Base-by-base conservation (phyloP, 2,888 invertebrate species). In the Selenia dentaria region DNA sequence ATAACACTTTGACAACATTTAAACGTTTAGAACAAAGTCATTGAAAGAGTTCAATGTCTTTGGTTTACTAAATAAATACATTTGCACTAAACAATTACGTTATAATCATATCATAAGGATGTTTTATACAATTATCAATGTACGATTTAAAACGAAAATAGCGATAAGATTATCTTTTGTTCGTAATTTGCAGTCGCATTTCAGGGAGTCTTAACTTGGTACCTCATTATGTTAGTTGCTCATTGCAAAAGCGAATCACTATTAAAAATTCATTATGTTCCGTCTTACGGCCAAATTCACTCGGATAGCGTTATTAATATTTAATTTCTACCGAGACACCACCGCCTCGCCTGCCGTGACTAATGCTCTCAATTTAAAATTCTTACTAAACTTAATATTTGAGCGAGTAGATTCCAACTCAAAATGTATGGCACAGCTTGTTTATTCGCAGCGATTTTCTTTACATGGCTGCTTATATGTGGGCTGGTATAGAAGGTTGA, bases 331-430 rank as follows among this genome's bases (percentile, higher is more conserved):
- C 73, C 66, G 71, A 81, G 81, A 81, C 76, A 77, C 79, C 22
- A 22, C 6, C 22, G 22, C 22, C 2, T 8, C 22, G 22, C 22
- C 2, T 8, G 8, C 8, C 79, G 66, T 69, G 72, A 76, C 80
- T 87, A 85, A 83, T 83, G 74, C 68, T 77, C 74, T 64, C 80
- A 78, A 87, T 87, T 86, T 89, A 80, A 88, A 87, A 87, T 87
- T 86, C 85, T 83, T 80, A 78, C 74, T 72, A 77, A 86, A 88
- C 80, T 88, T 86, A 85, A 86, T 86, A 89, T 88, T 89, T 85
- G 79, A 88, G 70, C 65, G 70, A 71, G 65, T 65, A 59, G 62
- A 64, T 73, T 77, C 78, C 68, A 73, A 70, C 70, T 62, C 59
- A 72, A 71, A 77, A 66, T 65, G 60, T 62, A 53, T 59, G 55